phyloP scores from a whole-genome alignment of 2,797 vertebrate genomes.

The Gymnocypris eckloni region DNA sequence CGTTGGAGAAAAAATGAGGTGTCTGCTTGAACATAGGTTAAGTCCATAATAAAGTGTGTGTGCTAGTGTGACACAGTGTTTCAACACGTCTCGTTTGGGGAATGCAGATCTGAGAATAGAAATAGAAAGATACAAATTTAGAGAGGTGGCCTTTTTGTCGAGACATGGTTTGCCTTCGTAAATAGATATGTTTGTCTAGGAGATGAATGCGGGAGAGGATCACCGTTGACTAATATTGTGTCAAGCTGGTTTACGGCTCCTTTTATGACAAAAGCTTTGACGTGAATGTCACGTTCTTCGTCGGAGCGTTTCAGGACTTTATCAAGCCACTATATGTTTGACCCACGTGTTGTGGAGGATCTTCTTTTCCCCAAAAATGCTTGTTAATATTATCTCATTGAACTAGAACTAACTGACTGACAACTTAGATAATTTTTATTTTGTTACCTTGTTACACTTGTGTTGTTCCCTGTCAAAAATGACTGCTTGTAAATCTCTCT shows the following conservation, averaged over 20 bases:
- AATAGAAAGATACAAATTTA: conserved; percentile 60
- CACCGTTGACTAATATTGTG: conserved; percentile 47
- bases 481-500: not conserved
- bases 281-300: not conserved
- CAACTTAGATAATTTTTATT: not conserved
- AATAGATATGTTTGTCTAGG: conserved; percentile 59
- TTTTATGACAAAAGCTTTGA: conserved; percentile 26
- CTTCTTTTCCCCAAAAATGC: not conserved
- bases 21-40: not conserved
- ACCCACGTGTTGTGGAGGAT: not conserved
- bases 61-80: conserved; percentile 35
- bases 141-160: conserved; percentile 52
- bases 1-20: not conserved
- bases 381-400: not conserved
- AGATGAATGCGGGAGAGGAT: conserved; percentile 21
- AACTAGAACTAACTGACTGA: not conserved
- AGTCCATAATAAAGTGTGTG: conserved; percentile 39
- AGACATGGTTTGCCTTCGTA: conserved; percentile 43
- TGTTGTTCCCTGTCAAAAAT: not conserved
- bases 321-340: not conserved
- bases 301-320: not conserved
- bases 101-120: conserved; percentile 55
- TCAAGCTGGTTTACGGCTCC: conserved; percentile 38
- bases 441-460: not conserved
- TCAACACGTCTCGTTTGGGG: conserved; percentile 43